These are phyloP conservation scores for Tenodera sinensis DNA, from an alignment of 2,888 invertebrate genomes.

Conservation along the genomic window DNA sequence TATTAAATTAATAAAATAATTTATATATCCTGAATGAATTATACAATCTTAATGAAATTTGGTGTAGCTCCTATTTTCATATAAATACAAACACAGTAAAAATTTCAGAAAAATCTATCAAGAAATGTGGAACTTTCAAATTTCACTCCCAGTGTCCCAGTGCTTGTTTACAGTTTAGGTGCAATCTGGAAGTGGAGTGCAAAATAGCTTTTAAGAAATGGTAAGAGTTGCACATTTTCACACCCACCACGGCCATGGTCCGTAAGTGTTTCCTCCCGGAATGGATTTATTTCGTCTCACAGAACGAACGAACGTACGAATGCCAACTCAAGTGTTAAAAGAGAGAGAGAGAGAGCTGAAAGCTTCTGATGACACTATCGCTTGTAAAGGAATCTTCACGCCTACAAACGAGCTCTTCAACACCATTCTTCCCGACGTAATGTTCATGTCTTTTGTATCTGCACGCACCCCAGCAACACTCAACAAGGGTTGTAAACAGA, in stretches of 20 bases:
- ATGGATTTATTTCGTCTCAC: background rate
- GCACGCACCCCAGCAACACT: background rate
- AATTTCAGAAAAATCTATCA: too few species aligned
- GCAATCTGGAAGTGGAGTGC: background rate
- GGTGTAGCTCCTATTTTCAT: too few species aligned
- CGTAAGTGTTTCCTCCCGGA: too few species aligned
- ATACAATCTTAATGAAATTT: too few species aligned
- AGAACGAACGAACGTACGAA: too few species aligned
- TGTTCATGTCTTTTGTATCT: background rate
- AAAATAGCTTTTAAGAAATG: background rate
- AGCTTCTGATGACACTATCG: background rate
- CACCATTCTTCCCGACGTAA: background rate
- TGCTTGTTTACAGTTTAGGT: background rate
- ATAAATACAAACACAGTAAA: too few species aligned
- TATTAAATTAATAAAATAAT: too few species aligned
- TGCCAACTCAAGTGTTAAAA: background rate
- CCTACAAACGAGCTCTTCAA: background rate
- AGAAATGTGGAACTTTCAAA: too few species aligned
- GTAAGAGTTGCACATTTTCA: background rate
- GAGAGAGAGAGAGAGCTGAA: too few species aligned
- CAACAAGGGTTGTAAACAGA: background rate
- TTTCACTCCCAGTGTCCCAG: too few species aligned
- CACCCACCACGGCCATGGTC: background rate
- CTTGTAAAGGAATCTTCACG: background rate
- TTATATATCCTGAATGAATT: too few species aligned